Evolutionary conservation across 1,140 invertebrate genomes (phyloP).

Genomic region (Drosophila pseudoananassae): DNA sequence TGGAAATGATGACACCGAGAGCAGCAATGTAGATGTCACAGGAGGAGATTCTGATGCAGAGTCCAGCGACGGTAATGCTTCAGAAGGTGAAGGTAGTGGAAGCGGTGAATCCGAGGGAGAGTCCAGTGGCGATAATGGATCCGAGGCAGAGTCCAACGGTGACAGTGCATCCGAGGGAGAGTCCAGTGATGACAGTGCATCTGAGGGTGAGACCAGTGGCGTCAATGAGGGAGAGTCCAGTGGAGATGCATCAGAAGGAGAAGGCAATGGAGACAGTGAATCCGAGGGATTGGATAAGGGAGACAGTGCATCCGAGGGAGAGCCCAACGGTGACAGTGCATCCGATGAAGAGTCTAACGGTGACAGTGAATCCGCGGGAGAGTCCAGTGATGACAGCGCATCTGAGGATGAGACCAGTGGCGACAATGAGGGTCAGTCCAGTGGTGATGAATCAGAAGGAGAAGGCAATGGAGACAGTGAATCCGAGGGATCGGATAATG

Average conservation of each 20-base stretch:
- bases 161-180: not conserved
- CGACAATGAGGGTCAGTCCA: too few species aligned
- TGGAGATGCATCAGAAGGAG: not conserved
- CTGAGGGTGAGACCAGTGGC: too few species aligned
- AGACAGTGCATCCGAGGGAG: not conserved
- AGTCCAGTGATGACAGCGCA: not conserved
- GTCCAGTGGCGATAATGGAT: not conserved
- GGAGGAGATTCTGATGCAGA: slow-evolving; percentile 1
- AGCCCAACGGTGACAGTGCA: not conserved
- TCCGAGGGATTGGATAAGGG: not conserved
- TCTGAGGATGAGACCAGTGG: too few species aligned
- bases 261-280: not conserved
- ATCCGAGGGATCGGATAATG: not conserved
- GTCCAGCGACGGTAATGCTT: not conserved
- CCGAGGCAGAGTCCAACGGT: not conserved
- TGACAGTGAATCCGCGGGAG: too few species aligned
- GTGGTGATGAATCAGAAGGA: not conserved
- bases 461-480: not conserved
- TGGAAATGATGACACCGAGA: not conserved
- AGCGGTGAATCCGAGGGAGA: not conserved
- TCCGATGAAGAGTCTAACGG: not conserved
- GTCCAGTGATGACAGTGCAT: not conserved
- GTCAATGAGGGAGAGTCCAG: too few species aligned
- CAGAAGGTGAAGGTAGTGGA: not conserved
- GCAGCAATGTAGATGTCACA: not conserved